Evolutionary conservation across 2,888 invertebrate genomes (phyloP).

Genomic region (Troilus luridus): DNA sequence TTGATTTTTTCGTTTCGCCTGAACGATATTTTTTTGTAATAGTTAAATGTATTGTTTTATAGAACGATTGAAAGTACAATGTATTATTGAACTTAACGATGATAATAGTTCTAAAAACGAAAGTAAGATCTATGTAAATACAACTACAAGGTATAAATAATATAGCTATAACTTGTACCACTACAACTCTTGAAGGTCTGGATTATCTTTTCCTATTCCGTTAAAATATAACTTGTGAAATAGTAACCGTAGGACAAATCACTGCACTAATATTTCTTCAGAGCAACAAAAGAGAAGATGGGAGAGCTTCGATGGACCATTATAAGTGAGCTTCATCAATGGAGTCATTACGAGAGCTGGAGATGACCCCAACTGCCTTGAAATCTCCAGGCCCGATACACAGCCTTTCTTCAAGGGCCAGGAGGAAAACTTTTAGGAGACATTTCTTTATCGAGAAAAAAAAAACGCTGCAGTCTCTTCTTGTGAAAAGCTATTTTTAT

Average conservation of each 20-base stretch:
- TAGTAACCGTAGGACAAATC: not conserved
- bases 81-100: too few relatives aligned
- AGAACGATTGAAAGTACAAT: too few relatives aligned
- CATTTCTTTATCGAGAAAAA: conserved; percentile 36
- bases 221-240: not conserved
- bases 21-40: too few relatives aligned
- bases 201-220: not conserved
- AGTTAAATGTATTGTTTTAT: too few relatives aligned
- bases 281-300: not conserved
- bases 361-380: not conserved
- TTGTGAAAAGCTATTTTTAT: not conserved
- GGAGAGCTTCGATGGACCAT: not conserved
- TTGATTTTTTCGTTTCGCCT: too few relatives aligned
- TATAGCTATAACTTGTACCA: too few relatives aligned
- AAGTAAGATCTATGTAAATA: too few relatives aligned
- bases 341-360: not conserved
- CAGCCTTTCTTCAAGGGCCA: not conserved
- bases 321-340: not conserved
- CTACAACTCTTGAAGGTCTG: too few relatives aligned
- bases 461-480: not conserved
- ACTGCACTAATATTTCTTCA: not conserved
- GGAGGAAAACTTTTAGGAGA: not conserved
- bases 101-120: too few relatives aligned
- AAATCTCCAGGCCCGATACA: not conserved
- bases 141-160: too few relatives aligned